A percentile compares a stretch with the other conserved stretches of the same genome.
These are phyloP conservation scores for Tenthredo mesomela DNA, from an alignment of 2,888 invertebrate genomes.

Conservation along the genomic window DNA sequence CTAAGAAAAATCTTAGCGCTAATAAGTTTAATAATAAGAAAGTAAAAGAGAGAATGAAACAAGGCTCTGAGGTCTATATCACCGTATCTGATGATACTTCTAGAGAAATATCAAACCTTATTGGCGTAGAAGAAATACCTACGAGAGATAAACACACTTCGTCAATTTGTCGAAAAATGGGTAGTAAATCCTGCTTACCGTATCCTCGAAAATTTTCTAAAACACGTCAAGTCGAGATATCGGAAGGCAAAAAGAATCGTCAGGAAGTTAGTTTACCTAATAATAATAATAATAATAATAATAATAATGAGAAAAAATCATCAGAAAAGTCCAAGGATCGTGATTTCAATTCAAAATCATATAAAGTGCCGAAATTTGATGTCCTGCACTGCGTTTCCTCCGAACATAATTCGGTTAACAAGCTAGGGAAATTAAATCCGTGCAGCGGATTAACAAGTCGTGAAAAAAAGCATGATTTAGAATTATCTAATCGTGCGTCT, in stretches of 20 bases:
- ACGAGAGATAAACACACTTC: slow-evolving; percentile 46
- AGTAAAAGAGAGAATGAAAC: slow-evolving; percentile 1
- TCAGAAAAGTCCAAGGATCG: neutral
- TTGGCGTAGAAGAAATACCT: slow-evolving; percentile 51
- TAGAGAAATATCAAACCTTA: slow-evolving; percentile 45
- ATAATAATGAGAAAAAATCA: slow-evolving; percentile 1
- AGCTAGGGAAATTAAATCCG: neutral
- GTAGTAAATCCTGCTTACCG: neutral
- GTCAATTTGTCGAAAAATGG: neutral
- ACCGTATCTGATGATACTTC: neutral
- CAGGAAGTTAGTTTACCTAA: neutral
- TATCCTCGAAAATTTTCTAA: neutral
- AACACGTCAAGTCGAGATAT: neutral
- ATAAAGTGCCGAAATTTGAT: neutral
- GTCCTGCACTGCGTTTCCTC: neutral
- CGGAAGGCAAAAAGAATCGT: neutral
- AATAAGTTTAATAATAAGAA: slow-evolving; percentile 27
- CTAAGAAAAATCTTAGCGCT: slow-evolving; percentile 23
- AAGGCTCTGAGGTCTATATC: slow-evolving; percentile 6
- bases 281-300: too few species aligned
- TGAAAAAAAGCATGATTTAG: neutral
- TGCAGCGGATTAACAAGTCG: neutral
- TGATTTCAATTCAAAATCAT: neutral
- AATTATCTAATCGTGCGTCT: neutral
- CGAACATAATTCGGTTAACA: neutral